phyloP scores from a whole-genome alignment of 2,797 vertebrate genomes.

The Sandelia bainsii region DNA sequence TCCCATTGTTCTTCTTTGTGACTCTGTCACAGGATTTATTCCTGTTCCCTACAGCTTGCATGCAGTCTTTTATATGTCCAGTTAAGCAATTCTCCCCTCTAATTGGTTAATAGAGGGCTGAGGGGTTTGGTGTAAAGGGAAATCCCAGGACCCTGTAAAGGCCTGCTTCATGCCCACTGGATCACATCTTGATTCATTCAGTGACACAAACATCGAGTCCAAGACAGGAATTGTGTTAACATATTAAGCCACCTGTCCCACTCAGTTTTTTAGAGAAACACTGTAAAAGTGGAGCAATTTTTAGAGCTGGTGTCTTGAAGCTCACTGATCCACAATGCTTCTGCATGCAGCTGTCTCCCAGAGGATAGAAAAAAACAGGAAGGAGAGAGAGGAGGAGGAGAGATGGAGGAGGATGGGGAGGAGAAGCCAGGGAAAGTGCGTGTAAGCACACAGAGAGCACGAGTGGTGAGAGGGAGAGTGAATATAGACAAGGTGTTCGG shows the following conservation, averaged over 20 bases:
- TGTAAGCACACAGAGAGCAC: not conserved
- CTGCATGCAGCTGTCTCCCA: constrained; percentile 65
- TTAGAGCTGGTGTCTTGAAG: constrained; percentile 72
- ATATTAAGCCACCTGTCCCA: constrained; percentile 34
- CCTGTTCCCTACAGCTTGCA: constrained; percentile 27
- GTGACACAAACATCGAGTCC: constrained; percentile 15
- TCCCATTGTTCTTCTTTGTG: constrained; percentile 31
- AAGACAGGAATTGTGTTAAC: constrained; percentile 30
- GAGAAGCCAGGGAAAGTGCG: constrained; percentile 42
- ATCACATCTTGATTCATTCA: constrained; percentile 36
- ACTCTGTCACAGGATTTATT: constrained; percentile 59
- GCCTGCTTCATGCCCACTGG: constrained; percentile 73
- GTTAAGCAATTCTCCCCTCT: constrained; percentile 71
- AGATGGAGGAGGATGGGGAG: constrained; percentile 17
- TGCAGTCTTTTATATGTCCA: constrained; percentile 69
- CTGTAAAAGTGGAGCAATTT: constrained; percentile 61
- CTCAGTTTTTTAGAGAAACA: constrained; percentile 48
- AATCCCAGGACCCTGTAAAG: constrained; percentile 68
- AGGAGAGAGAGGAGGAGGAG: constrained; percentile 37
- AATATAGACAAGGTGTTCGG: constrained; percentile 45
- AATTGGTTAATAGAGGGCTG: constrained; percentile 76
- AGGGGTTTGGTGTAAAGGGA: constrained; percentile 60
- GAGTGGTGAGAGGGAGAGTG: constrained; percentile 52
- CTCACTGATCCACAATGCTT: constrained; percentile 79
- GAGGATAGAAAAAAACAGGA: constrained; percentile 62